Base-by-base conservation (phyloP, 2,888 invertebrate species). In the Isotomurus palustris region DNA sequence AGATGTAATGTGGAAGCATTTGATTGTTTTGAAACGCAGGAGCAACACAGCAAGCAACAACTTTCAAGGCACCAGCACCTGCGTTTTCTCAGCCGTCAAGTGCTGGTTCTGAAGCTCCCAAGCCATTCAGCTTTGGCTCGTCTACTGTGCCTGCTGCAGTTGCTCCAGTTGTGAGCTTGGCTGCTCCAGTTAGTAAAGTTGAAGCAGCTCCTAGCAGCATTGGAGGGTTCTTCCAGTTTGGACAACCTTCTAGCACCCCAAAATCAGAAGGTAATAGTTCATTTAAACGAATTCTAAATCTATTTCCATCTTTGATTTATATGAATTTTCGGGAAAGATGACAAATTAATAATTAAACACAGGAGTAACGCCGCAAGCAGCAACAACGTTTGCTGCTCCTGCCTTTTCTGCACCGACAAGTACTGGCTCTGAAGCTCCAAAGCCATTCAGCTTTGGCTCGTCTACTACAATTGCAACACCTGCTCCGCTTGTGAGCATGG, bases 201-300 rank as follows among this genome's bases (percentile, higher is more conserved):
- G 25, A n/a, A 14, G 17, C 48, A 22, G 40, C 8, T 6, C 29
- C 49, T 36, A 35, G 36, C n/a, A 2, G 12, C 24, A 12, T 14
- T 32, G 48, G 48, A 17, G 50, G 45, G n/a, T 6, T 28, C 6
- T 53, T 53, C 43, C 21, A 41, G 8, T 53, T 53, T 45, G 53
- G 53, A 25, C 32, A 32, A 32, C 32, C 32, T 32, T 8, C 14
- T 10, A 14, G 14, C 8, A 32, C 8, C 14, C 32, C 32, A 10
- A 32, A 32, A 32, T 10, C 32, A 8, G 32, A 32, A 32, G 32
- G 8, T 32, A 14, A 10, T 32, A n/a, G n/a, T n/a, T n/a, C n/a
- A n/a, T n/a, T n/a, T n/a, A n/a, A n/a, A n/a, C n/a, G n/a, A n/a
- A n/a, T n/a, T n/a, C n/a, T n/a, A n/a, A n/a, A n/a, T n/a, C n/a